Base-by-base conservation (phyloP, 2,797 vertebrate species). In the Oreochromis grahami region DNA sequence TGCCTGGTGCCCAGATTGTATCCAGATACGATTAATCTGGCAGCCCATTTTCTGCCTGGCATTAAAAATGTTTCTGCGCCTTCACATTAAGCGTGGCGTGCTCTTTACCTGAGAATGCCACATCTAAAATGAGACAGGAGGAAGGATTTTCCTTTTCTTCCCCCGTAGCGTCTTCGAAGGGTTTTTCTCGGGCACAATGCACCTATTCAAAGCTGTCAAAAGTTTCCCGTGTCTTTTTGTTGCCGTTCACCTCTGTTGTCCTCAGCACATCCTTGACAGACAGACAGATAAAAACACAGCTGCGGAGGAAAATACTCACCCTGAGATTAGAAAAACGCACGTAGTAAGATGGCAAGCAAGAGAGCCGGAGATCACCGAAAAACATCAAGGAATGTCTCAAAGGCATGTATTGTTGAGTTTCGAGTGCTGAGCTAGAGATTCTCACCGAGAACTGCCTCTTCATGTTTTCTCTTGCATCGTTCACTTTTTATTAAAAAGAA, bases 11-110 rank as follows among this genome's bases (percentile, higher is more conserved):
- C 81, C 78, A 91, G 87, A 90, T 86, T 82, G 81, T 86, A 79
- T 87, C 81, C 55, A 36, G 76, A 87, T 84, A 87, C 76, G 29
- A 86, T 89, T 83, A 90, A 91, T 91, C 88, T 81, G 4, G 17
- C 43, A 51, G 79, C 84, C 65, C 85, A 77, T 90, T 83, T 72
- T 81, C 80, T 76, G 26, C 50, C 72, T 77, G 77, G 72, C 80
- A 63, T 90, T 79, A 76, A 84, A 82, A 84, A 79, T 60, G 48
- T 74, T 50, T 50, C 70, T 74, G 70, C 13, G 52, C 72, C 87
- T 60, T 55, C 76, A 41, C 53, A 10, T 26, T 8, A 48, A 55
- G 56, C 52, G 3, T 34, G 9, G 43, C 13, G 36, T 38, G n/a
- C 56, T 83, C 68, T 68, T 82, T 78, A 32, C 48, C 78, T 50